Percentiles rank a stretch among this genome's conserved stretches.
These are phyloP conservation scores for Philhelius pedissequus DNA, from an alignment of 2,888 invertebrate species.

Conservation along the genomic window DNA sequence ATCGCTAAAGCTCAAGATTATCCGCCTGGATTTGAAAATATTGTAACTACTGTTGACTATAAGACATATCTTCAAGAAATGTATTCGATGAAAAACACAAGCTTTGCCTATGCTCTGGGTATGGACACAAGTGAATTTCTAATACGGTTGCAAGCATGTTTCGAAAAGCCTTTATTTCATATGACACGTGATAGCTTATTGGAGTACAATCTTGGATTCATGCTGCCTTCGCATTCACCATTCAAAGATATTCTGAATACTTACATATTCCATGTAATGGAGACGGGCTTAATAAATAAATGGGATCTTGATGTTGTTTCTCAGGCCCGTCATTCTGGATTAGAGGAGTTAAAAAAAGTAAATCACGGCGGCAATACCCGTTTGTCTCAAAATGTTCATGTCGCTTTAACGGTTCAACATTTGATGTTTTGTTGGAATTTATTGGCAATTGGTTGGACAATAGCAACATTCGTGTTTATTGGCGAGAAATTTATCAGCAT, in stretches of 20 bases:
- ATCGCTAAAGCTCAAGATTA: background rate
- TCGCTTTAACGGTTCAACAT: slow-evolving; percentile 1
- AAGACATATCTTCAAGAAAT: background rate
- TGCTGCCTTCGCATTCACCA: slow-evolving; percentile 3
- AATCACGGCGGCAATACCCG: background rate
- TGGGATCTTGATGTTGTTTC: slow-evolving; percentile 4
- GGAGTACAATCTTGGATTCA: background rate
- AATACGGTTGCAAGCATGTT: background rate
- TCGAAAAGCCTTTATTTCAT: background rate
- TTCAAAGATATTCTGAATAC: slow-evolving; percentile 10
- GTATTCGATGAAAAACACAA: slow-evolving; percentile 23
- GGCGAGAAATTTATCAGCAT: background rate
- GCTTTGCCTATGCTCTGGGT: slow-evolving; percentile 7
- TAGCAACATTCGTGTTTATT: background rate
- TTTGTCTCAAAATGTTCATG: background rate
- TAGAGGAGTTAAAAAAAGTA: background rate
- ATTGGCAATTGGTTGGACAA: slow-evolving; percentile 1
- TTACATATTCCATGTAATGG: background rate
- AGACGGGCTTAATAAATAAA: slow-evolving; percentile 18
- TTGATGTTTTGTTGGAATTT: slow-evolving; percentile 29
- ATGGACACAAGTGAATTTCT: slow-evolving; percentile 16
- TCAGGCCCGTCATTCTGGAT: background rate
- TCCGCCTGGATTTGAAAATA: slow-evolving; percentile 6
- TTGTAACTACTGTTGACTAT: background rate
- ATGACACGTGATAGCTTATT: background rate